These are phyloP conservation scores for Drosophila equinoxialis DNA, from an alignment of 1,140 invertebrate species.

Conservation along the genomic window DNA sequence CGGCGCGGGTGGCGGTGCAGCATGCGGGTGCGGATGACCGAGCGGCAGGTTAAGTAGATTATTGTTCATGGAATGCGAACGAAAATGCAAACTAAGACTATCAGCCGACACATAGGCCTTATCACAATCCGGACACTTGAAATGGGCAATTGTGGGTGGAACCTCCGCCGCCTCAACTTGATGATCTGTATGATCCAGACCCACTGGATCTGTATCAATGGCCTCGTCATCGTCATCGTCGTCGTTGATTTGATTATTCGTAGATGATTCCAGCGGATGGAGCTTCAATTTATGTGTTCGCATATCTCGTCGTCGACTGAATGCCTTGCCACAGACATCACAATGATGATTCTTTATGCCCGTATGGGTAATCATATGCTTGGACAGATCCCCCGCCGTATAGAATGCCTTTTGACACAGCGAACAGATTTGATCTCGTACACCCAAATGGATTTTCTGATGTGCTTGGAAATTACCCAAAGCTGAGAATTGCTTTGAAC, in stretches of 20 bases:
- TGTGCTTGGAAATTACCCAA: constrained; percentile 86
- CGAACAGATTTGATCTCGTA: constrained; percentile 86
- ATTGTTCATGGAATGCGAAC: constrained; percentile 67
- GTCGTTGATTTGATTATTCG: constrained; percentile 67
- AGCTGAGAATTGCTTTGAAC: constrained; percentile 86
- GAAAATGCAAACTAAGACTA: constrained; percentile 74
- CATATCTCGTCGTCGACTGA: constrained; percentile 87
- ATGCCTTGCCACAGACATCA: constrained; percentile 89
- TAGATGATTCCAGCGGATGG: constrained; percentile 62
- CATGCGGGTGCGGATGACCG: not conserved
- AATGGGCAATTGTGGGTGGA: constrained; percentile 37
- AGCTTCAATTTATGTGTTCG: constrained; percentile 82
- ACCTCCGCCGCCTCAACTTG: not conserved
- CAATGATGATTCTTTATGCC: constrained; percentile 90
- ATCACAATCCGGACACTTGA: constrained; percentile 82
- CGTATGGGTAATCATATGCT: constrained; percentile 89
- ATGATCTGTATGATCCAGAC: constrained; percentile 51
- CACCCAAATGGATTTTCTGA: constrained; percentile 85
- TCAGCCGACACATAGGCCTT: constrained; percentile 77
- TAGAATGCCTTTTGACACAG: constrained; percentile 89
- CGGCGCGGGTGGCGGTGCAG: constrained; percentile 42
- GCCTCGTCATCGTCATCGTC: constrained; percentile 77
- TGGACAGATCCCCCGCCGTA: constrained; percentile 87
- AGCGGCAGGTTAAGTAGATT: constrained; percentile 70
- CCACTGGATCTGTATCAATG: constrained; percentile 74